A percentile compares a stretch with the other conserved stretches of the same genome.
Conservation (phyloP, 2,113 vertebrate genomes). For the Megaceryle maxima region DNA sequence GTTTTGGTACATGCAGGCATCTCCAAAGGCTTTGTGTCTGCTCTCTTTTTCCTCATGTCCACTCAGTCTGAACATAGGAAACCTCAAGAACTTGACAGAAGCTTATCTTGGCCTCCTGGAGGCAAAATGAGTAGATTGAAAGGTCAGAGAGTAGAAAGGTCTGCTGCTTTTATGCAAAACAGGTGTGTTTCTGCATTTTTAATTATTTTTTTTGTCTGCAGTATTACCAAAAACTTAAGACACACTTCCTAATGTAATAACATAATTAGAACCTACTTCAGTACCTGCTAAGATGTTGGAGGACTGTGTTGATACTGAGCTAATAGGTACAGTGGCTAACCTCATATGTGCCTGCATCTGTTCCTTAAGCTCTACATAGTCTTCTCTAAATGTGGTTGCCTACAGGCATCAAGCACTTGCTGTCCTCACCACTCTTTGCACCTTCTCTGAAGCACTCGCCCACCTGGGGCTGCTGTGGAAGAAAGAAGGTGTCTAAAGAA, state of each 20-base stretch:
- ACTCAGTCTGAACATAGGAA: neutral
- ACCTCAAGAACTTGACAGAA: neutral
- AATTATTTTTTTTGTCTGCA: neutral
- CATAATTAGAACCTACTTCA: neutral
- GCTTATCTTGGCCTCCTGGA: neutral
- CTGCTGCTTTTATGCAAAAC: neutral
- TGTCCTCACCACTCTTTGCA: neutral
- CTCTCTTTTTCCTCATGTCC: neutral
- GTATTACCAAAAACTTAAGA: neutral
- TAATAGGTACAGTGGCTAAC: neutral
- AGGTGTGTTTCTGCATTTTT: neutral
- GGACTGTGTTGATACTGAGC: neutral
- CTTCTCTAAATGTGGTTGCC: neutral
- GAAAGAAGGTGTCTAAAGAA: neutral
- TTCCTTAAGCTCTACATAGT: neutral
- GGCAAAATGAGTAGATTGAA: neutral
- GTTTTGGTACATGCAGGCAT: neutral
- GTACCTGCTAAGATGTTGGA: neutral
- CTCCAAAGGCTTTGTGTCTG: neutral
- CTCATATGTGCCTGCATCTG: neutral
- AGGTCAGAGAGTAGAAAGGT: neutral
- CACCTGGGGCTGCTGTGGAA: neutral
- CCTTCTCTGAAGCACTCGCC: neutral
- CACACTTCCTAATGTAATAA: neutral
- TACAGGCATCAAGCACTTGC: neutral